These are phyloP conservation scores for Thereva unica DNA, from an alignment of 2,888 invertebrate species.

Conservation along the genomic window DNA sequence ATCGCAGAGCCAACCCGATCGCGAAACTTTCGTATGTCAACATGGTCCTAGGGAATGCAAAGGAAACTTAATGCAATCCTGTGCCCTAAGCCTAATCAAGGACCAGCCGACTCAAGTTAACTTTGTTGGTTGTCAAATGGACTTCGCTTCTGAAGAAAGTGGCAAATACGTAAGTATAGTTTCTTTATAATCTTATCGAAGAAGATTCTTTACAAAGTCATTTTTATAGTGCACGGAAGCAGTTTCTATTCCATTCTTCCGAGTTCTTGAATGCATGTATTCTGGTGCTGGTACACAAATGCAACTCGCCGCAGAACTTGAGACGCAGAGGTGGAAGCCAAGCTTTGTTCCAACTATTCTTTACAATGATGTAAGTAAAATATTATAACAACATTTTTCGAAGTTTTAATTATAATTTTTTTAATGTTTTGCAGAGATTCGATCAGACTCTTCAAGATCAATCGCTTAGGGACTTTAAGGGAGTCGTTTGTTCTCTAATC, in stretches of 20 bases:
- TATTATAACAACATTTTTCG: background rate
- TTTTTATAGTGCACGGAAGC: constrained; percentile 57
- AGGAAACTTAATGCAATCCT: constrained; percentile 68
- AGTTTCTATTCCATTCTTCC: constrained; percentile 53
- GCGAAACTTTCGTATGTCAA: constrained; percentile 63
- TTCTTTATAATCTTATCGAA: background rate
- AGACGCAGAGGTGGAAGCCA: constrained; percentile 55
- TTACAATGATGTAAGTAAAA: constrained; percentile 58
- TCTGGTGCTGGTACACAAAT: constrained; percentile 56
- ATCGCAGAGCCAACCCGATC: constrained; percentile 51
- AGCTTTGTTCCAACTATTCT: constrained; percentile 62
- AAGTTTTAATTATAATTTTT: constrained; percentile 17
- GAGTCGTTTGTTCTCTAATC: constrained; percentile 54
- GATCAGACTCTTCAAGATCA: constrained; percentile 57
- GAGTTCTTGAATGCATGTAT: constrained; percentile 56
- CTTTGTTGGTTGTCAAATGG: constrained; percentile 64
- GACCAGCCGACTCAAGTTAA: constrained; percentile 57
- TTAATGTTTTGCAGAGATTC: constrained; percentile 52
- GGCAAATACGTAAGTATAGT: constrained; percentile 50
- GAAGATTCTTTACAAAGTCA: background rate
- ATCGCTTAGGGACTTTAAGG: constrained; percentile 56
- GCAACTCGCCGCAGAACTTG: constrained; percentile 60
- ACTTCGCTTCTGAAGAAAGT: constrained; percentile 54
- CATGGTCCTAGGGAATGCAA: constrained; percentile 67
- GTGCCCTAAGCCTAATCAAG: constrained; percentile 58